A percentile compares a stretch with the other conserved stretches of the same genome.
Evolutionary conservation across 2,888 invertebrate species (phyloP).

Genomic region (Euzetes globulus): DNA sequence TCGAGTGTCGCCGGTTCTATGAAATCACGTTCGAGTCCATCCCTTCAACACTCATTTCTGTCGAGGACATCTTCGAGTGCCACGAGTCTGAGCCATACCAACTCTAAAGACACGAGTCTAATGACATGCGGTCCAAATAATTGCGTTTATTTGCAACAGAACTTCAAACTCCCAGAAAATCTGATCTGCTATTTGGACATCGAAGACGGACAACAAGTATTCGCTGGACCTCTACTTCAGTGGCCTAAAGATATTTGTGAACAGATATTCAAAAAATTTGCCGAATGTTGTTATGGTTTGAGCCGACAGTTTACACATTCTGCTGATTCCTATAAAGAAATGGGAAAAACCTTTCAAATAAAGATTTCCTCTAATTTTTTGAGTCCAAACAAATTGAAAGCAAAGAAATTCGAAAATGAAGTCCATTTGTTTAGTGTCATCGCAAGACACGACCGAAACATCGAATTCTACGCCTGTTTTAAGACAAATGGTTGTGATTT

Average conservation of each 20-base stretch:
- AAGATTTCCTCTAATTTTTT: slow-evolving; percentile 1
- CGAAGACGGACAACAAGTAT: neutral
- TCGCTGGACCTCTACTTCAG: slow-evolving; percentile 9
- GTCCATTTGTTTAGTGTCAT: neutral
- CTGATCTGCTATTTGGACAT: slow-evolving; percentile 9
- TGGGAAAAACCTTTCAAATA: neutral
- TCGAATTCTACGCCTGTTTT: slow-evolving; percentile 11
- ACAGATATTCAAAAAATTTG: neutral
- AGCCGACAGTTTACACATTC: neutral
- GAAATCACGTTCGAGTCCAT: neutral
- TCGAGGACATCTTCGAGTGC: neutral
- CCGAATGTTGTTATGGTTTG: neutral
- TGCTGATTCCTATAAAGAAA: neutral
- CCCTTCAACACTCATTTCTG: neutral
- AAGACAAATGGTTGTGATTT: neutral
- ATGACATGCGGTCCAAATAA: neutral
- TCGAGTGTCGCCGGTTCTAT: neutral
- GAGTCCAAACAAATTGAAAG: slow-evolving; percentile 11
- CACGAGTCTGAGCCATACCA: neutral
- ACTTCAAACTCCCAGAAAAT: neutral
- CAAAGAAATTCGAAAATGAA: neutral
- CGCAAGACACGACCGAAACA: neutral
- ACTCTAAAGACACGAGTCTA: neutral
- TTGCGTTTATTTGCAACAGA: slow-evolving; percentile 1
- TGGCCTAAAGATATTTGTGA: slow-evolving; percentile 2